phyloP scores from a whole-genome alignment of 2,797 vertebrate species.

The Premnoplex brunnescens region DNA sequence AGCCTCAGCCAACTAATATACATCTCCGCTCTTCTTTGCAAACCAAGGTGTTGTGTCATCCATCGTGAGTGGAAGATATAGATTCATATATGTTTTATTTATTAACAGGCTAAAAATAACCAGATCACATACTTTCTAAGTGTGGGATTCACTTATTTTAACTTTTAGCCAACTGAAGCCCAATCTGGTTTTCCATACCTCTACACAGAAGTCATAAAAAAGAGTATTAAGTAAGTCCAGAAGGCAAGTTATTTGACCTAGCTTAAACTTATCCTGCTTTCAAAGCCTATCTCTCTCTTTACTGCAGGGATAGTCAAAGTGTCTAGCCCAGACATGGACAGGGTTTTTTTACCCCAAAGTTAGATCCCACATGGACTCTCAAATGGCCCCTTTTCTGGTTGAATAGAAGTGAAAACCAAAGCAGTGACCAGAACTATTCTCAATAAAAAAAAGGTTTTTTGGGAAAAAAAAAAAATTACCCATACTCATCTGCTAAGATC shows the following conservation, averaged over 20 bases:
- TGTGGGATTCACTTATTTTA: background rate
- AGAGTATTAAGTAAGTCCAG: background rate
- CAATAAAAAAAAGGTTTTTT: background rate
- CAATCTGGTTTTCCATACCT: background rate
- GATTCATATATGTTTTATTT: background rate
- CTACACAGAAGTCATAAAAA: background rate
- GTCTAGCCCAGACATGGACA: background rate
- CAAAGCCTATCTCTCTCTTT: background rate
- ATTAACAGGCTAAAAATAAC: background rate
- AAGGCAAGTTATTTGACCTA: background rate
- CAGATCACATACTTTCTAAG: background rate
- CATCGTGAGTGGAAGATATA: background rate
- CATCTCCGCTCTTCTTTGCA: background rate
- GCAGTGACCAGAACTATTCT: background rate
- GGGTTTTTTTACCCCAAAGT: background rate
- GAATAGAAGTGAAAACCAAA: background rate
- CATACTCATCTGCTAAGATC: background rate
- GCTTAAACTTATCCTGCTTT: background rate
- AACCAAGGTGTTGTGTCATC: background rate
- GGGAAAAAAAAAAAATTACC: background rate
- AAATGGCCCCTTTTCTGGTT: background rate
- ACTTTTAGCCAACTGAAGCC: background rate
- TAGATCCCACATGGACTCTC: background rate
- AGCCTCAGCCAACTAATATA: background rate
- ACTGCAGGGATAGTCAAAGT: background rate